These are phyloP conservation scores for Protobothrops mucrosquamatus DNA, from an alignment of 2,113 vertebrate species.

Conservation along the genomic window DNA sequence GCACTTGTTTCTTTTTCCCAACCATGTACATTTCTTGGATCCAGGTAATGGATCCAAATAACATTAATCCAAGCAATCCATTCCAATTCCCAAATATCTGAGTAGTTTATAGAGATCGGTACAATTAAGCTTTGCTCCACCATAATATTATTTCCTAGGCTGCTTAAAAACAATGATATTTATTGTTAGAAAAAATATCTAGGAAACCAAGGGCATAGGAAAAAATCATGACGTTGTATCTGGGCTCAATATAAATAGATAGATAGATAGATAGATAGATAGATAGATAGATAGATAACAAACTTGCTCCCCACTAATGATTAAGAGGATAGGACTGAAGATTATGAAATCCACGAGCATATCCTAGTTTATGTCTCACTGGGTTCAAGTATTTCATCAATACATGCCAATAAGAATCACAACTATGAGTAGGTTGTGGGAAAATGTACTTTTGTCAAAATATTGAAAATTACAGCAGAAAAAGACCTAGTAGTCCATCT, in stretches of 20 bases:
- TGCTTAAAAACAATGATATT: not conserved
- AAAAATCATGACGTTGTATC: not conserved
- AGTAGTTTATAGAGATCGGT: not conserved
- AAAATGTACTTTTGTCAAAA: not conserved
- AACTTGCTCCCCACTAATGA: not conserved
- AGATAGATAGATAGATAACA: not conserved
- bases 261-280: not conserved
- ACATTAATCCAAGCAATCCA: not conserved
- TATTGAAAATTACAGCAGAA: not conserved
- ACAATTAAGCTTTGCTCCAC: not conserved
- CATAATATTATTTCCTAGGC: not conserved
- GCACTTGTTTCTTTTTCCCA: not conserved
- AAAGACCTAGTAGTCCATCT: not conserved
- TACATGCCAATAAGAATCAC: not conserved
- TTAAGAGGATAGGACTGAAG: not conserved
- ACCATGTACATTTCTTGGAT: not conserved
- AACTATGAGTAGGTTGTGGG: not conserved
- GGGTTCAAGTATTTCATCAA: not conserved
- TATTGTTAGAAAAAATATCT: not conserved
- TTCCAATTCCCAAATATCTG: not conserved
- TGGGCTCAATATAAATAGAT: not conserved
- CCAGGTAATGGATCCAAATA: not conserved
- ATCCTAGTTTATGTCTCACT: not conserved
- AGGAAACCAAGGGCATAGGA: not conserved
- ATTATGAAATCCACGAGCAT: no score